phyloP scores from a whole-genome alignment of 2,113 vertebrate species.

The Bujurquina vittata region DNA sequence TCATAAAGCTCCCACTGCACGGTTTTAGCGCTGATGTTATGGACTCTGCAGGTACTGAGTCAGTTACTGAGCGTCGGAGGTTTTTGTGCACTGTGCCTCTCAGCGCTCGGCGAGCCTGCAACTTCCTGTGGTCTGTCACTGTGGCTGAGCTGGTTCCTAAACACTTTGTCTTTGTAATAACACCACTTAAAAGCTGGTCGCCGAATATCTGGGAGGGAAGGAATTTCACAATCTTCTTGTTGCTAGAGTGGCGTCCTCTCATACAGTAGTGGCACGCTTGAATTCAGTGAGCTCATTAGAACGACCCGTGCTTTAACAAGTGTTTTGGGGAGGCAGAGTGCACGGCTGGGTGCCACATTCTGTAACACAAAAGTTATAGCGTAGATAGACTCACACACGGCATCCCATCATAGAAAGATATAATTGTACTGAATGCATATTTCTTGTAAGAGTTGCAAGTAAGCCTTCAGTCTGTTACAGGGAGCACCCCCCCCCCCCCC shows the following conservation, averaged over 20 bases:
- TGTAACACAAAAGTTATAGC: background rate
- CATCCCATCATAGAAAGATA: background rate
- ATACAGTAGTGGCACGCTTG: rapidly evolving
- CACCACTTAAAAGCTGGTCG: background rate
- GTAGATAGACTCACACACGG: no score
- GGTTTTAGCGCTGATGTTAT: background rate
- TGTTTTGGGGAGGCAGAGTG: background rate
- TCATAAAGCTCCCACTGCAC: background rate
- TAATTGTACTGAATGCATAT: background rate
- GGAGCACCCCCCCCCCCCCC: no score
- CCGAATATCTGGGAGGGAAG: background rate
- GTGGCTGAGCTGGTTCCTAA: background rate
- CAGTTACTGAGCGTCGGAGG: background rate
- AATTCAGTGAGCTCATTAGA: background rate
- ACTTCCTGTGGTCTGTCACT: background rate
- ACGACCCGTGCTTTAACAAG: no score
- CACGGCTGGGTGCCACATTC: background rate
- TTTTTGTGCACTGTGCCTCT: background rate
- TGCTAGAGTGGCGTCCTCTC: background rate
- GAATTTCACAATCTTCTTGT: no score
- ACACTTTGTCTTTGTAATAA: background rate
- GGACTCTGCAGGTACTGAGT: background rate
- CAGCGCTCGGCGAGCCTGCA: background rate
- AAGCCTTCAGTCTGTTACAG: no score
- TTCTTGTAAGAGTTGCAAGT: background rate